Conservation (phyloP, 2,113 vertebrate genomes). For the Tautogolabrus adspersus region DNA sequence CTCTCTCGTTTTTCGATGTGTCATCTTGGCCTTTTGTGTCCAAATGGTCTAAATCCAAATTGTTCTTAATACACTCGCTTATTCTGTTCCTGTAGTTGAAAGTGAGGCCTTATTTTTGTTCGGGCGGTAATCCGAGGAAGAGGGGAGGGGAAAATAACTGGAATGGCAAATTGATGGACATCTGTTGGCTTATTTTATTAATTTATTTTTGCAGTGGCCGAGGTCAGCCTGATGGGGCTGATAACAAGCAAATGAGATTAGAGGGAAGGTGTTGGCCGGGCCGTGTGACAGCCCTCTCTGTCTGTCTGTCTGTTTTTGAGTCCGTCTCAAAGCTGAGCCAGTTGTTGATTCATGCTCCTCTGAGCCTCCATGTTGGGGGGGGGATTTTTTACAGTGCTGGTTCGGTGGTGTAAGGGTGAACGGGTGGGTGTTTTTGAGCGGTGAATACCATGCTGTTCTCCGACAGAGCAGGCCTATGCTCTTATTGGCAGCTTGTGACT, state of each 20-base stretch:
- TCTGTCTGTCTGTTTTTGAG: slow-evolving; percentile 1
- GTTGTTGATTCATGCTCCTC: slow-evolving; percentile 43
- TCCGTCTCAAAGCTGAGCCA: slow-evolving; percentile 43
- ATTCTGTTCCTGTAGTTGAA: slow-evolving; percentile 11
- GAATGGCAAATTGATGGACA: slow-evolving; percentile 73
- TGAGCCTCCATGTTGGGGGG: slow-evolving; percentile 40
- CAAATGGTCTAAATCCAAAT: slow-evolving; percentile 4
- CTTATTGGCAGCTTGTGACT: slow-evolving; percentile 84
- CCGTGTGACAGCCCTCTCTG: slow-evolving; percentile 63
- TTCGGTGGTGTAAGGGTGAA: slow-evolving; percentile 40
- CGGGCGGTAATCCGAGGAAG: slow-evolving; percentile 45
- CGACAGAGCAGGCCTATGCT: slow-evolving; percentile 76
- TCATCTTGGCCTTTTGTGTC: slow-evolving; percentile 24
- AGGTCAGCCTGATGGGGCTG: slow-evolving; percentile 71
- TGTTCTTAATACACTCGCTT: neutral
- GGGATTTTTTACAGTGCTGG: slow-evolving; percentile 23
- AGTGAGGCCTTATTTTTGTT: slow-evolving; percentile 42
- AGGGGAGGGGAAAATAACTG: neutral
- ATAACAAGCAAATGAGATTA: slow-evolving; percentile 82
- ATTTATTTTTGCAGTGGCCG: slow-evolving; percentile 67
- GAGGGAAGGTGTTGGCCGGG: slow-evolving; percentile 76
- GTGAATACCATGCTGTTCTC: slow-evolving; percentile 79
- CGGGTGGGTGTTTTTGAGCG: slow-evolving; percentile 33
- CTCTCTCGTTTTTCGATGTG: slow-evolving; percentile 1
- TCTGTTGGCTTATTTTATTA: slow-evolving; percentile 76